Conservation (phyloP, 2,888 invertebrate genomes). For the Tipula confusa region DNA sequence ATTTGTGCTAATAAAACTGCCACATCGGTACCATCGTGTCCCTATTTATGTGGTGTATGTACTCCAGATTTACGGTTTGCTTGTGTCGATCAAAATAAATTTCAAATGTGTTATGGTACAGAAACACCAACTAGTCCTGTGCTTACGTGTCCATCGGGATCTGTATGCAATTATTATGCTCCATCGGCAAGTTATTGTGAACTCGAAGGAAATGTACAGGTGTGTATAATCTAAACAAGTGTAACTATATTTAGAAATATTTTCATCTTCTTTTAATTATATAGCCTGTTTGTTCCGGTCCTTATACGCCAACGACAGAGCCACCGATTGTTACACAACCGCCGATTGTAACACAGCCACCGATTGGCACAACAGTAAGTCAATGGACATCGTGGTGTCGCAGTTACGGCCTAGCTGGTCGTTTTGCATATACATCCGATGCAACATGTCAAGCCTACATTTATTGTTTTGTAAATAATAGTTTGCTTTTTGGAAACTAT, state of each 20-base stretch:
- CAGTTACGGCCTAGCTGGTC: not conserved
- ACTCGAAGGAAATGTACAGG: not conserved
- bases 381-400: not conserved
- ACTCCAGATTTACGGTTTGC: conserved; percentile 26
- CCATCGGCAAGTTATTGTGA: not conserved
- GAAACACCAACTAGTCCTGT: not conserved
- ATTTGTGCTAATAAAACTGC: not conserved
- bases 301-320: not conserved
- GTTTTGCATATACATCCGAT: not conserved
- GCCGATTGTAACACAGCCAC: not conserved
- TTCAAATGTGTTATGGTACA: conserved; percentile 32
- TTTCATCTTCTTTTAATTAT: no score
- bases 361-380: not conserved
- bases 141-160: not conserved
- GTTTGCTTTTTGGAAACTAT: not conserved
- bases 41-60: conserved; percentile 28
- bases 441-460: not conserved
- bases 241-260: not conserved
- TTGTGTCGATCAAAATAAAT: conserved; percentile 31
- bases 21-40: not conserved
- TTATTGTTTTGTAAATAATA: not conserved
- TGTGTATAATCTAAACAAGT: not conserved
- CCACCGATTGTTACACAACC: not conserved
- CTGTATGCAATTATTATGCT: conserved; percentile 28
- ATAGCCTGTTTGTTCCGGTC: not conserved